phyloP scores from a whole-genome alignment of 2,797 vertebrate genomes.

The Dipus sagitta region DNA sequence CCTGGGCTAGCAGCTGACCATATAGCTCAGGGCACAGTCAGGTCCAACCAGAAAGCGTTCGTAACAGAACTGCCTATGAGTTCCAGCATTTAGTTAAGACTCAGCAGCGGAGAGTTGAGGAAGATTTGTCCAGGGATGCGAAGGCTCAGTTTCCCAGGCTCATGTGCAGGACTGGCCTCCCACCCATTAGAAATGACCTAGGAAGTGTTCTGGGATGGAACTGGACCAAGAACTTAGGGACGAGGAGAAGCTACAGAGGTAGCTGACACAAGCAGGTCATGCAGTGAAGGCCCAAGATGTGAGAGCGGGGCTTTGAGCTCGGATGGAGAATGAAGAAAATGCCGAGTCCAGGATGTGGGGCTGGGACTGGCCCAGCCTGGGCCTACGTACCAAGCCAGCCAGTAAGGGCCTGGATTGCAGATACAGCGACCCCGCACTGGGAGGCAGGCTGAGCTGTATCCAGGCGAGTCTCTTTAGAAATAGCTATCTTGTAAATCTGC shows the following conservation, averaged over 20 bases:
- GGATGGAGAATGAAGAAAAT: background rate
- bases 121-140: background rate
- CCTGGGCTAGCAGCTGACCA: background rate
- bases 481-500: background rate
- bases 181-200: background rate
- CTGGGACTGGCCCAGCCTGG: too few species aligned
- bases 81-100: background rate
- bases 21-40: background rate
- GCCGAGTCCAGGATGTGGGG: background rate
- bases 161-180: background rate
- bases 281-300: background rate
- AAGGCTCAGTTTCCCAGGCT: background rate
- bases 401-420: background rate
- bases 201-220: background rate
- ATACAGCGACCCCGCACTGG: background rate
- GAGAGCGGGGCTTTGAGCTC: background rate
- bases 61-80: background rate
- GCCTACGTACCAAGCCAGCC: background rate
- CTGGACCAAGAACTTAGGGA: background rate
- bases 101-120: background rate
- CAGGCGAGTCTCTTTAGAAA: background rate
- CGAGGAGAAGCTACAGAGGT: background rate
- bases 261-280: background rate
- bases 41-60: background rate
- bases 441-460: background rate